Base-by-base conservation (phyloP, 2,113 vertebrate genomes). In the Chionodraco myersi region DNA sequence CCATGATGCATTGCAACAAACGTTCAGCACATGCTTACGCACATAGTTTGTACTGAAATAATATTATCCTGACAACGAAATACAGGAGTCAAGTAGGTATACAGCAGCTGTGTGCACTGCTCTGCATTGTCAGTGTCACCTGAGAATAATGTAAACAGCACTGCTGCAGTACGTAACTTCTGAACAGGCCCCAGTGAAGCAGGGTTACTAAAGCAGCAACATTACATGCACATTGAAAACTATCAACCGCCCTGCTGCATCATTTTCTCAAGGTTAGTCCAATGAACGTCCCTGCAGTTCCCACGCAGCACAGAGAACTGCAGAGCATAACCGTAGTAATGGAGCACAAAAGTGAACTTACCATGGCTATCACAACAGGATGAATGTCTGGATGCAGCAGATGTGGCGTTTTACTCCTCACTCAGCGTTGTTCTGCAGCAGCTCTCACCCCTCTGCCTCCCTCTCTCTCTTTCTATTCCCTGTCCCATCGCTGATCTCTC, bases 341-440 rank as follows among this genome's bases (percentile, higher is more conserved):
- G 4, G 47, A 86, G 82, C 78, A 78, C 79, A 89, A 70, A 84
- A 72, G 79, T 78, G 47, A 73, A 93, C 94, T 94, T 90, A 94
- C 93, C 91, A 92, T 90, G 65, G 73, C 85, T 78, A 67, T 87
- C 67, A 68, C 72, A 75, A 21, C 75, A 77, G 80, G 79, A 72
- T 82, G 64, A 62, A 61, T 80, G 85, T 61, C 77, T 73, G 77
- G 80, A 77, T 85, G 81, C 57, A 84, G 86, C 75, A 79, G 90
- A 79, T 74, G 84, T 67, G 86, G 77, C 36, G 81, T 83, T 84
- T 75, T 74, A 85, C 78, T 90, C 82, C 83, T 84, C 75, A 36
- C 63, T 88, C 58, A 84, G 76, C 73, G 86, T 80, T 77, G 79
- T 68, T 83, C 79, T 90, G 75, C 83, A 74, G 83, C 69, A 71